Evolutionary conservation across 1,140 invertebrate genomes (phyloP).

Genomic region (honey bee (Apis mellifera)): DNA sequence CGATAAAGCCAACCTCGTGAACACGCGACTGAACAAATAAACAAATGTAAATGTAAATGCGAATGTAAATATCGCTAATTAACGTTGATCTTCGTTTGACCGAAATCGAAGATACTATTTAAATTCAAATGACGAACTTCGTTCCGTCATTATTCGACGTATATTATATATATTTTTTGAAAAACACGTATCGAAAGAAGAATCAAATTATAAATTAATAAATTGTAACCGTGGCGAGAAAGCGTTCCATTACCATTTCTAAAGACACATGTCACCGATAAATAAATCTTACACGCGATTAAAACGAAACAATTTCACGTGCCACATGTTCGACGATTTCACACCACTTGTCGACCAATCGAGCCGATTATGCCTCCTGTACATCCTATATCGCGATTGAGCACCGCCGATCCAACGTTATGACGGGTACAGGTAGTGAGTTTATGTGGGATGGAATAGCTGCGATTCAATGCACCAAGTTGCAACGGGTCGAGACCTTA

Average conservation of each 20-base stretch:
- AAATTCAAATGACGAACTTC: too few species aligned
- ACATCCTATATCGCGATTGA: conserved; percentile 6
- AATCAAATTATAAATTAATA: too few species aligned
- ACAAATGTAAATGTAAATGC: background rate
- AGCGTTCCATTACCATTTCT: too few species aligned
- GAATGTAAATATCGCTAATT: background rate
- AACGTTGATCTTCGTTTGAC: background rate
- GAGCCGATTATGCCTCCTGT: background rate
- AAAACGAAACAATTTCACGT: background rate
- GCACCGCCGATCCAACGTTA: conserved; percentile 23
- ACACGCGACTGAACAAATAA: too few species aligned
- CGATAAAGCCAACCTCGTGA: background rate
- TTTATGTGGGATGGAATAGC: conserved; percentile 56
- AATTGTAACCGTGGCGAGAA: too few species aligned
- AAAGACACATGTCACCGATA: background rate
- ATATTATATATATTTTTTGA: too few species aligned
- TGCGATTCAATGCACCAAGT: conserved; percentile 52
- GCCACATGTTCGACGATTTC: background rate
- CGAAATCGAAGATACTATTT: background rate
- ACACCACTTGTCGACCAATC: conserved; percentile 6
- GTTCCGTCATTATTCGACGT: too few species aligned
- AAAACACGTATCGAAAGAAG: too few species aligned
- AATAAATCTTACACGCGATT: background rate
- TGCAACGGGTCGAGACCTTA: conserved; percentile 60
- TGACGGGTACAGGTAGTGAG: conserved; percentile 43